Conservation (phyloP, 1,140 invertebrate genomes). For the Lordiphosa mommai region DNA sequence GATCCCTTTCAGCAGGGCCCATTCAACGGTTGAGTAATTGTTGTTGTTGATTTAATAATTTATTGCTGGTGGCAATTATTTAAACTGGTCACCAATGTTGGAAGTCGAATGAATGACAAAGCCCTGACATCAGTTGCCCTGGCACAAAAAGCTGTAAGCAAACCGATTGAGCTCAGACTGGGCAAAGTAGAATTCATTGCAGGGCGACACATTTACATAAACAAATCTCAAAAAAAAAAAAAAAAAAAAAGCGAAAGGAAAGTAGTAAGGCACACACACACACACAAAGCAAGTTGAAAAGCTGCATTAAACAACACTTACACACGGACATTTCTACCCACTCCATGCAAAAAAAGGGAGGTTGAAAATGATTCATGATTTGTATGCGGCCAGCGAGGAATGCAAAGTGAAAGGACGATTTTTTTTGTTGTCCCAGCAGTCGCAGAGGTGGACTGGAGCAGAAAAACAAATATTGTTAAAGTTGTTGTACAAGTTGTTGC, state of each 20-base stretch:
- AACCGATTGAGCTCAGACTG: constrained; percentile 2
- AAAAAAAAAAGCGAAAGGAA: constrained; percentile 10
- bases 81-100: constrained; percentile 35
- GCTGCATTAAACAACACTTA: constrained; percentile 66
- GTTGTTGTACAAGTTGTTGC: constrained; percentile 35
- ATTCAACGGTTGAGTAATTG: constrained; percentile 61
- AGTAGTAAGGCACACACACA: background rate
- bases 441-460: constrained; percentile 17
- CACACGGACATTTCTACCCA: background rate
- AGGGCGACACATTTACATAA: constrained; percentile 47
- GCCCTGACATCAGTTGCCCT: constrained; percentile 47
- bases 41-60: constrained; percentile 77
- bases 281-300: constrained; percentile 42
- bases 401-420: constrained; percentile 54
- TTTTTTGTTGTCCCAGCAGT: constrained; percentile 1
- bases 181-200: constrained; percentile 49
- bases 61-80: constrained; percentile 61
- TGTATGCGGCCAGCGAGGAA: constrained; percentile 44
- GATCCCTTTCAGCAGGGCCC: constrained; percentile 43
- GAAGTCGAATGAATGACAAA: constrained; percentile 12
- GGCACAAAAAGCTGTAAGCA: constrained; percentile 28
- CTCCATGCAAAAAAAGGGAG: background rate
- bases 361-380: constrained; percentile 67
- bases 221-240: too few relatives aligned
- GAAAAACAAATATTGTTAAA: constrained; percentile 74